Evolutionary conservation across 2,888 invertebrate species (phyloP), one percentile per base, ranked within the genome.

Genomic region (Ectropis crepuscularia): DNA sequence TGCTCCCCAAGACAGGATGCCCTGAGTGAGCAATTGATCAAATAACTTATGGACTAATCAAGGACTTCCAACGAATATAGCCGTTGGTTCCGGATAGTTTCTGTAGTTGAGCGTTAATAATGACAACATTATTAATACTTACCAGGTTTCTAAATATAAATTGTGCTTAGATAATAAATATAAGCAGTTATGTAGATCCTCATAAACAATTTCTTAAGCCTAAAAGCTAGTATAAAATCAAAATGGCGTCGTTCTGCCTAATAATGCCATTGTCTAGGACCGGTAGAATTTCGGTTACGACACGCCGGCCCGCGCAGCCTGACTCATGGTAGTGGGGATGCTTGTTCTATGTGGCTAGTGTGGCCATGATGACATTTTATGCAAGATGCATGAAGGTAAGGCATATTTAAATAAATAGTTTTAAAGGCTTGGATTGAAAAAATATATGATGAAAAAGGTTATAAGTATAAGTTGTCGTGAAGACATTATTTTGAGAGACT

Each of bases 221-320:
- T 64, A 54, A 69, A 63, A 61, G 58, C 63, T 61, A 70, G 63
- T 71, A 76, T 76, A 79, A 81, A 80, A 78, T 76, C 81, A 92
- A 92, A 82, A 92, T 90, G 90, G 92, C 92, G 87, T 77, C 86
- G 64, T 79, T 79, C 74, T 79, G 81, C 81, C 88, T 88, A 90
- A 89, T 90, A 90, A 90, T 85, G 86, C 90, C 85, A 92, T 92
- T 92, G 92, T 92, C 88, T 92, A 76, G 81, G 87, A 92, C 91
- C 83, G 78, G 92, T 92, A 92, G 92, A 92, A 92, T 92, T 92
- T 92, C 79, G 92, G 92, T 92, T 92, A 88, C 89, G 84, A 91
- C 87, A 92, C 83, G 80, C 86, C 88, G 89, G 89, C 89, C 83
- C 80, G 87, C 89, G 88, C 87, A 75, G 51, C 41, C 63, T 77